Base-by-base conservation (phyloP, 2,797 vertebrate genomes). In the Clarias platycephalus region DNA sequence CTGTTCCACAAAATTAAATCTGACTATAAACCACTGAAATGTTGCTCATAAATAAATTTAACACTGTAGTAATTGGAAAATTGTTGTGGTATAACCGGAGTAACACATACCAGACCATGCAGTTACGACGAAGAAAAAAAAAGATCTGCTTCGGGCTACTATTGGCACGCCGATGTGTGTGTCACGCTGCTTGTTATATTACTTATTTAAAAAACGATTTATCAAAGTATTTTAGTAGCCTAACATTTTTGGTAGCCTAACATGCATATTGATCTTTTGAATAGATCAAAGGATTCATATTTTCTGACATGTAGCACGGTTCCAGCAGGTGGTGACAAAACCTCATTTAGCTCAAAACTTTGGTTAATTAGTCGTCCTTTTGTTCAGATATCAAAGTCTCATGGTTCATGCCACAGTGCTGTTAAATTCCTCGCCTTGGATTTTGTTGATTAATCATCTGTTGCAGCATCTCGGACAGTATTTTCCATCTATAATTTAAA, bases 281-380 rank as follows among this genome's bases (percentile, higher is more conserved):
- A 12, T 10, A 49, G 22, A 60, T 16, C 8, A 9, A 57, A 16
- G 3, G 18, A 1, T 9, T 13, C 2, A 6, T 58, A 6, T 5
- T 58, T 58, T 31, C 10, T 3, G 55, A 24, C 74, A 24, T 49
- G 13, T 10, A 28, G 77, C 37, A 26, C n/a, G 12, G 18, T 26
- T 34, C 60, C 57, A 63, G 60, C 28, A 80, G 77, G 77, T 64
- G 60, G 77, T 28, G 77, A 80, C 77, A 80, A 49, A 80, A 16
- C 37, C 37, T 71, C 22, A 6, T 44, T 71, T 71, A 44, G 18
- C 20, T 68, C 31, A 37, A 37, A 37, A 40, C 18, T 37, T 40
- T 22, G 18, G 13, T 67, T 72, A n/a, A 71, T 40, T 68, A 37
- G 31, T 31, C 31, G 31, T 31, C 31, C 31, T 31, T 31, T 31